A percentile compares a stretch with the other conserved stretches of the same genome.
These are phyloP conservation scores for Nothobranchius furzeri DNA, from an alignment of 2,113 vertebrate genomes.

Conservation along the genomic window DNA sequence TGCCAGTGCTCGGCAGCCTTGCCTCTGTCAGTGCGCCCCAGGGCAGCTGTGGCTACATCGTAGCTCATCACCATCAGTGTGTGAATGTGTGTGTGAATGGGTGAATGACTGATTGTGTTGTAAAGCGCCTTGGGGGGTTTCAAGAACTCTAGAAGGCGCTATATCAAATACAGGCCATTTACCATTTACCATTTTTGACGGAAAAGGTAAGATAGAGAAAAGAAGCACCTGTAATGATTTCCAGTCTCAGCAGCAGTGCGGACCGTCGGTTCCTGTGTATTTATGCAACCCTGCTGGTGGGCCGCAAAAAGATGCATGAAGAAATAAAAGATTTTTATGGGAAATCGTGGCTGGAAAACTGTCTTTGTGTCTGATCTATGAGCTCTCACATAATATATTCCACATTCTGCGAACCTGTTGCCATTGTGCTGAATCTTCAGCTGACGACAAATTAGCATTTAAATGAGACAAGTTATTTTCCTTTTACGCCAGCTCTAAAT, in stretches of 20 bases:
- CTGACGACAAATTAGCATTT: constrained; percentile 73
- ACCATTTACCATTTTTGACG: too few relatives aligned
- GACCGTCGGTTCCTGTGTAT: constrained; percentile 55
- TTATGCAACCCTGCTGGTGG: constrained; percentile 45
- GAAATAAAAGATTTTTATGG: constrained; percentile 61
- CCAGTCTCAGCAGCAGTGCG: constrained; percentile 39
- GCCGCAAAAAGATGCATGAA: constrained; percentile 61
- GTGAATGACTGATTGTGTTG: too few relatives aligned
- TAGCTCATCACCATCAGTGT: too few relatives aligned
- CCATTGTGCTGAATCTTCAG: constrained; percentile 60
- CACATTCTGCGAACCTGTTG: constrained; percentile 64
- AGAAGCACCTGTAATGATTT: constrained; percentile 54
- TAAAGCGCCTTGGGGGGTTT: too few relatives aligned
- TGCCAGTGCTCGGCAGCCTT: too few relatives aligned
- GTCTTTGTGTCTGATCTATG: constrained; percentile 61
- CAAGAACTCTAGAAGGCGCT: too few relatives aligned
- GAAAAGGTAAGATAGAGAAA: constrained; percentile 38
- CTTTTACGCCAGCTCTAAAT: constrained; percentile 58
- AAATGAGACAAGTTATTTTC: constrained; percentile 73
- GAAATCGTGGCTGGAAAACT: constrained; percentile 35
- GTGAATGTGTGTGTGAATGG: too few relatives aligned
- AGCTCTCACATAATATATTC: constrained; percentile 41
- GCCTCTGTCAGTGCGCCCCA: too few relatives aligned
- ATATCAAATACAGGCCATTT: too few relatives aligned
- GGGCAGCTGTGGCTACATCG: too few relatives aligned